Evolutionary conservation across 2,113 vertebrate species (phyloP).

Genomic region (Xiphias gladius): DNA sequence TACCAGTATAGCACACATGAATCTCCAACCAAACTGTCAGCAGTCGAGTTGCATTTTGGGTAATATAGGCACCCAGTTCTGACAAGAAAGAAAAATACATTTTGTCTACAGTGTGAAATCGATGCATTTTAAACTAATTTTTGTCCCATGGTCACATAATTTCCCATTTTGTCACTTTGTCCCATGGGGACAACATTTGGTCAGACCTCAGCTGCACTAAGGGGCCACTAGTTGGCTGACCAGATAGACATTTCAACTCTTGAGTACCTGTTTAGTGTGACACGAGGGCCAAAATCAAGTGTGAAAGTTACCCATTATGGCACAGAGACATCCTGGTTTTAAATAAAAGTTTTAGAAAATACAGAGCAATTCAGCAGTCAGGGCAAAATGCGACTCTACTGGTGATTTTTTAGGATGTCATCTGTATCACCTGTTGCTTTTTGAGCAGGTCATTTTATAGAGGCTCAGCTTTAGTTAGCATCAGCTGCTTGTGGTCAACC

Average conservation of each 20-base stretch:
- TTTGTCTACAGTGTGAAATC: no score
- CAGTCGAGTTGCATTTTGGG: no score
- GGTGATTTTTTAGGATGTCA: constrained; percentile 1
- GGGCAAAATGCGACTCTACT: no score
- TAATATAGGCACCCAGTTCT: no score
- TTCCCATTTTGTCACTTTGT: no score
- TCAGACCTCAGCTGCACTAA: not conserved
- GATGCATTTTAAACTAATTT: no score
- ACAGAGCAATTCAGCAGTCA: not conserved
- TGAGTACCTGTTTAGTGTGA: no score
- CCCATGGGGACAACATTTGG: not conserved
- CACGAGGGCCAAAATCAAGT: not conserved
- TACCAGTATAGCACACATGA: no score
- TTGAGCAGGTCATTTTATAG: not conserved
- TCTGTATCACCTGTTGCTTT: constrained; percentile 12
- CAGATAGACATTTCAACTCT: not conserved
- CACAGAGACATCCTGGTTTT: not conserved
- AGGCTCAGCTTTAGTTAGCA: constrained; percentile 4
- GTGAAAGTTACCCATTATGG: not conserved
- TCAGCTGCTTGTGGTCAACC: constrained; percentile 18
- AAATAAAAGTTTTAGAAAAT: not conserved
- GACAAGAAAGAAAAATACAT: no score
- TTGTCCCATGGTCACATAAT: no score
- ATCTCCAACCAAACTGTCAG: no score
- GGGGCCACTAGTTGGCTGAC: not conserved